Conservation (phyloP, 2,888 invertebrate genomes). For the Geotrupes spiniger region DNA sequence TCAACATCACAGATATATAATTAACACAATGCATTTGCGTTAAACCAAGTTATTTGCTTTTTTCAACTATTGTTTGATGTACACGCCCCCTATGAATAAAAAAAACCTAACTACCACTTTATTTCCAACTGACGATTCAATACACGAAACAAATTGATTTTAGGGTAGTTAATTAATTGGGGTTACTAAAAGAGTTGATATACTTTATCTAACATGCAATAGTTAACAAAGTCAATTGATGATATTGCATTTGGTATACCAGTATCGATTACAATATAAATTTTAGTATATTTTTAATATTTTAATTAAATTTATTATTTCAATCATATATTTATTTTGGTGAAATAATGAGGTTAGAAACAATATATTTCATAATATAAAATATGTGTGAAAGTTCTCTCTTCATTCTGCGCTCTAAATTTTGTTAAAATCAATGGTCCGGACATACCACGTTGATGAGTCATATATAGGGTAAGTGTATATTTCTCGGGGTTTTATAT, state of each 20-base stretch:
- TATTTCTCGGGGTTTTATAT: conserved; percentile 4
- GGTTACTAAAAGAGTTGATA: conserved; percentile 3
- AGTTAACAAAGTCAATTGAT: neutral
- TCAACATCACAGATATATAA: conserved; percentile 22
- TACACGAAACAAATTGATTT: conserved; percentile 15
- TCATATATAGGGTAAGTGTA: conserved; percentile 23
- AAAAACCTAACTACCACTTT: conserved; percentile 24
- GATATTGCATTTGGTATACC: too few species aligned
- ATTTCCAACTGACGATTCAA: conserved; percentile 22
- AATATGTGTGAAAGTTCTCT: too few species aligned
- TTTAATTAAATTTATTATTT: too few species aligned
- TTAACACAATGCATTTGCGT: conserved; percentile 23
- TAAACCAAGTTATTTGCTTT: conserved; percentile 24
- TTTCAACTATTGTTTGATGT: conserved; percentile 17
- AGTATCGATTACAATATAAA: too few species aligned
- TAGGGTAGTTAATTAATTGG: conserved; percentile 12
- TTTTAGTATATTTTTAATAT: too few species aligned
- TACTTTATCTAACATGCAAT: neutral
- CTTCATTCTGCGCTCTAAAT: conserved; percentile 12
- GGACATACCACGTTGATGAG: conserved; percentile 33
- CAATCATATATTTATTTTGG: too few species aligned
- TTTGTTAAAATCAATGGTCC: conserved; percentile 28
- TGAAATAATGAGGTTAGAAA: too few species aligned
- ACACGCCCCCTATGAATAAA: conserved; percentile 16
- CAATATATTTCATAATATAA: too few species aligned